Conservation (phyloP, 2,888 invertebrate genomes). For the Eustalomyia histrio region DNA sequence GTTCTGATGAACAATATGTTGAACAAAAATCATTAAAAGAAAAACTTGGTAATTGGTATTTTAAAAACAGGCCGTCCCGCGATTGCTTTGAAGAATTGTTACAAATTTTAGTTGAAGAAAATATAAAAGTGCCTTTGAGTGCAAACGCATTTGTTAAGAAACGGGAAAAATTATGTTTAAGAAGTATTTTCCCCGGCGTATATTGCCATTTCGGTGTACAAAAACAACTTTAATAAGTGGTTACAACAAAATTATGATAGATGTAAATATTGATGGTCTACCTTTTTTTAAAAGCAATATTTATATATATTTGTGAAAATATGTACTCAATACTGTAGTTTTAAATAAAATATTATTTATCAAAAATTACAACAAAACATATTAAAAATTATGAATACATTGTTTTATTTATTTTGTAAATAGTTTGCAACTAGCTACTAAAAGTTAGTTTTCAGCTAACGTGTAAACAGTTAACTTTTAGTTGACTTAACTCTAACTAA, state of each 20-base stretch:
- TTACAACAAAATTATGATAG: constrained; percentile 22
- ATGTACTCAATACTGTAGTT: too few relatives aligned
- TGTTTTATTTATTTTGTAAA: too few relatives aligned
- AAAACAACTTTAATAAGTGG: constrained; percentile 15
- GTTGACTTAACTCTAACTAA: neutral
- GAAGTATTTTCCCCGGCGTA: constrained; percentile 8
- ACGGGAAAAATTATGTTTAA: constrained; percentile 21
- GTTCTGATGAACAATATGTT: neutral
- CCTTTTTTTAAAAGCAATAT: constrained; percentile 42
- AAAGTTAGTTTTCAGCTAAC: neutral
- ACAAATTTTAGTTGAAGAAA: constrained; percentile 23
- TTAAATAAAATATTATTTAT: too few relatives aligned
- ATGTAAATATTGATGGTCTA: constrained; percentile 52
- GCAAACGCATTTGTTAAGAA: constrained; percentile 24
- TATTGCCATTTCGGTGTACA: constrained; percentile 37
- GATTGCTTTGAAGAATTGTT: constrained; percentile 13
- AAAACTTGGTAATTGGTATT: constrained; percentile 7
- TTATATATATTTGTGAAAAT: too few relatives aligned
- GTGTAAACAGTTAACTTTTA: neutral
- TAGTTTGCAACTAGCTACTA: neutral
- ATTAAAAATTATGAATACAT: too few relatives aligned
- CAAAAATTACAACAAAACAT: too few relatives aligned
- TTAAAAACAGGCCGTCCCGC: constrained; percentile 1
- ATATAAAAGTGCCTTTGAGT: constrained; percentile 24
- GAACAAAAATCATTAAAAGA: constrained; percentile 2